Conservation (phyloP, 30 jellyfish, hydroid and myxozoan genomes). For the Sanderia malayensis region DNA sequence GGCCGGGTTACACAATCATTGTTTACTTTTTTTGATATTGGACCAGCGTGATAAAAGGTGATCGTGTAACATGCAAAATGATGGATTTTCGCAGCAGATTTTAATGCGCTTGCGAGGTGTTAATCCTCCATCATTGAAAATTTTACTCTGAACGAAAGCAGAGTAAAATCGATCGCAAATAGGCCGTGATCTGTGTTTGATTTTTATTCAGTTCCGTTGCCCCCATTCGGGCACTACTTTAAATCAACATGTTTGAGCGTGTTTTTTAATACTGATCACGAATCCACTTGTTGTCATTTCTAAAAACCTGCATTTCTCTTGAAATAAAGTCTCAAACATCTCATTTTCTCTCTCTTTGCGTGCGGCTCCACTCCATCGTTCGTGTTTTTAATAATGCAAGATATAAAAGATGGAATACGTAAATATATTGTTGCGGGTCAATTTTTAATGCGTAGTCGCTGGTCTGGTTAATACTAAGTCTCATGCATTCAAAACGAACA, state of each 20-base stretch:
- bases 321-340: constrained; percentile 15
- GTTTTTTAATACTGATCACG: constrained; percentile 29
- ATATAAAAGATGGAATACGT: background rate
- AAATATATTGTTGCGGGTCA: background rate
- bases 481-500: no score
- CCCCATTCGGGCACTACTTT: constrained; percentile 33
- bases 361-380: background rate
- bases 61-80: no score
- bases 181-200: constrained; percentile 7
- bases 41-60: no score
- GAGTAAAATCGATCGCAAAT: no score
- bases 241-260: constrained; percentile 13
- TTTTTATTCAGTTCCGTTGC: constrained; percentile 32
- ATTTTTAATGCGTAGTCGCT: no score
- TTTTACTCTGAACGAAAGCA: no score
- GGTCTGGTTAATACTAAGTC: background rate
- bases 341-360: background rate
- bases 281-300: constrained; percentile 22
- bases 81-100: no score
- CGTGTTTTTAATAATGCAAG: background rate
- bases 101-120: no score
- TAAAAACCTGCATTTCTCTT: constrained; percentile 33
- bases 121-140: no score
- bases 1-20: no score
- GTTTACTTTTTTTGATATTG: no score